These are phyloP conservation scores for Gasterosteus nipponicus DNA, from an alignment of 2,113 vertebrate genomes.

Conservation along the genomic window DNA sequence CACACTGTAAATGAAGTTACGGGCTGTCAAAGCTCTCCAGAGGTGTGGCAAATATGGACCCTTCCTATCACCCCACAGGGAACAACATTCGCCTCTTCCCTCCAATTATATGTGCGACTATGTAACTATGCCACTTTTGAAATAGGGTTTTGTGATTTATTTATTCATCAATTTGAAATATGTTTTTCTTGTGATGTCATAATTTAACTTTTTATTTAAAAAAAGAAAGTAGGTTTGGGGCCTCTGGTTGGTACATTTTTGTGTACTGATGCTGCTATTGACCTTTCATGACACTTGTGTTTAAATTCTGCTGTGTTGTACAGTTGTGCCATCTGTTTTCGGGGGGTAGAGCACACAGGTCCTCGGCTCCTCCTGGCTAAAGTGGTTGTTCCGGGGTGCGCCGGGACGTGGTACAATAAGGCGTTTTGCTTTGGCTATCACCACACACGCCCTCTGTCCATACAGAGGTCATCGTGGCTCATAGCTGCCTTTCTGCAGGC, in stretches of 20 bases:
- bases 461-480: slow-evolving; percentile 51
- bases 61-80: neutral
- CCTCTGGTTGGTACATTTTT: neutral
- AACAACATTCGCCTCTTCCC: neutral
- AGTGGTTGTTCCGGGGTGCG: slow-evolving; percentile 5
- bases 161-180: no score
- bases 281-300: neutral
- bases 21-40: neutral
- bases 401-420: slow-evolving; percentile 44
- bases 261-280: neutral
- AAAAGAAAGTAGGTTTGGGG: neutral
- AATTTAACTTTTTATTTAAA: neutral
- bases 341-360: slow-evolving; percentile 3
- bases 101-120: neutral
- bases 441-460: slow-evolving; percentile 27
- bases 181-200: no score
- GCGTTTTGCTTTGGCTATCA: slow-evolving; percentile 32
- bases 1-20: neutral
- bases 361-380: slow-evolving; percentile 9
- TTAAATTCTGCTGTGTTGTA: neutral
- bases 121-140: no score
- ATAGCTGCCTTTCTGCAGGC: slow-evolving; percentile 18
- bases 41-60: slow-evolving; percentile 19
- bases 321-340: neutral
- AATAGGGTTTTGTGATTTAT: no score